Evolutionary conservation across 92 coral and sea anemone species (phyloP).

Genomic region (Zoanthus sociatus): DNA sequence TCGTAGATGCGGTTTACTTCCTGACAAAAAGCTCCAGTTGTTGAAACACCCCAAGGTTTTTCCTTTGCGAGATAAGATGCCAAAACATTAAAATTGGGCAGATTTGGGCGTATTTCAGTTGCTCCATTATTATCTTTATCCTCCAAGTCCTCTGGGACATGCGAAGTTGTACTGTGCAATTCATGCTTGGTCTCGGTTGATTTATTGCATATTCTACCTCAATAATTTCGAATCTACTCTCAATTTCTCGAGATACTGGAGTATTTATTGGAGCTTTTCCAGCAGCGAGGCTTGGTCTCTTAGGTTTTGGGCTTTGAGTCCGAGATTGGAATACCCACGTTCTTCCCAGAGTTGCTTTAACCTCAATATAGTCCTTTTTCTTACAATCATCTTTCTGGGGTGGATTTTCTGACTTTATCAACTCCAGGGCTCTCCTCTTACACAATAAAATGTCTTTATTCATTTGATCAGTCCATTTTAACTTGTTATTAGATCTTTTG

Average conservation of each 20-base stretch:
- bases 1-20: too few species aligned
- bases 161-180: too few species aligned
- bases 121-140: too few species aligned
- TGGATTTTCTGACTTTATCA: conserved; percentile 34
- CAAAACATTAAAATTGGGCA: too few species aligned
- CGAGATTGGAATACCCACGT: conserved; percentile 42
- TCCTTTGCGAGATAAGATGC: too few species aligned
- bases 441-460: conserved; percentile 28
- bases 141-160: too few species aligned
- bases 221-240: conserved; percentile 10
- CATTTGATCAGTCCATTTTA: neutral
- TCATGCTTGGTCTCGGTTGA: too few species aligned
- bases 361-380: conserved; percentile 41
- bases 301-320: conserved; percentile 39
- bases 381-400: conserved; percentile 44
- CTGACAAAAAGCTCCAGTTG: too few species aligned
- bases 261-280: conserved; percentile 27
- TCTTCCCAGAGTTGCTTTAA: conserved; percentile 53
- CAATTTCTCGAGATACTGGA: conserved; percentile 32
- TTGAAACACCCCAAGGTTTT: too few species aligned
- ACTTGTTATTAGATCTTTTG: too few species aligned
- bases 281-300: conserved; percentile 48
- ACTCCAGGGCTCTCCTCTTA: conserved; percentile 35
- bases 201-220: too few species aligned
- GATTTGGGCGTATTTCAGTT: too few species aligned